These are phyloP conservation scores for Drosophila prosaltans DNA, from an alignment of 1,140 invertebrate genomes.

Conservation along the genomic window DNA sequence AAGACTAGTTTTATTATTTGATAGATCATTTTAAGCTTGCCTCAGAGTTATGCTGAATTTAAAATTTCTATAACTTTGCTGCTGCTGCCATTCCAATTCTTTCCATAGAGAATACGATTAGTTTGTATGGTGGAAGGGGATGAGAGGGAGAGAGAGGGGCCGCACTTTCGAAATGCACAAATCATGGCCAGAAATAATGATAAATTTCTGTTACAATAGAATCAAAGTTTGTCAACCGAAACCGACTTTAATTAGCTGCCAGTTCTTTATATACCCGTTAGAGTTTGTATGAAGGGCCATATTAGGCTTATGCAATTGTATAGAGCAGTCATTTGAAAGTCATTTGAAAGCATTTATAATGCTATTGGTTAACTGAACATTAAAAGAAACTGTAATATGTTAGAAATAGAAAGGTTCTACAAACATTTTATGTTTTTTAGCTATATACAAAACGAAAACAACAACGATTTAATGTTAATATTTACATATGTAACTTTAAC, in stretches of 20 bases:
- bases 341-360: background rate
- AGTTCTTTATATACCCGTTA: constrained; percentile 23
- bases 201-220: constrained; percentile 27
- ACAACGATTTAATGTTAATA: too few relatives aligned
- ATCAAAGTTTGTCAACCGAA: constrained; percentile 40
- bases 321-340: background rate
- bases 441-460: too few relatives aligned
- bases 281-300: background rate
- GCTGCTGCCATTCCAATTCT: constrained; percentile 23
- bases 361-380: background rate
- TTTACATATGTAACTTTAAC: too few relatives aligned
- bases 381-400: background rate
- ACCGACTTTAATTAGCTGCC: constrained; percentile 63
- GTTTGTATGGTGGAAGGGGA: background rate
- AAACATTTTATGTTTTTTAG: too few relatives aligned
- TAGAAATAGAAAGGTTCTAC: background rate
- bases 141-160: constrained; percentile 8
- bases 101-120: constrained; percentile 34
- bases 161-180: constrained; percentile 66
- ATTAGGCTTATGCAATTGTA: background rate
- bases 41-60: constrained; percentile 18
- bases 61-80: constrained; percentile 29
- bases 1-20: constrained; percentile 5
- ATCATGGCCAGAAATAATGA: constrained; percentile 38
- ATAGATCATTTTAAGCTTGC: constrained; percentile 22